Base-by-base conservation (phyloP, 2,888 invertebrate genomes). In the Apantesis nais region DNA sequence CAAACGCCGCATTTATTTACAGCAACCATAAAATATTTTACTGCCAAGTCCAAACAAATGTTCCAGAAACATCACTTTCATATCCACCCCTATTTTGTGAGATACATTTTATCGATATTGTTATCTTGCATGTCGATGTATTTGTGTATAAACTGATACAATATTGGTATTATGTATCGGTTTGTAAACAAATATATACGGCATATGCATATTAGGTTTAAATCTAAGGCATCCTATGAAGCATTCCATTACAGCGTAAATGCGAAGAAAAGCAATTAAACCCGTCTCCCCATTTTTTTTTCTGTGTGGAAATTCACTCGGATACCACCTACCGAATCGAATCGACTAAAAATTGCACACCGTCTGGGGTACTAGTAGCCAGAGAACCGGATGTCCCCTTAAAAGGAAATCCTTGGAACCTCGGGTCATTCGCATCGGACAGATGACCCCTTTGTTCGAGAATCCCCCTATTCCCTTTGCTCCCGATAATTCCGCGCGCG, bases 21-120 rank as follows among this genome's bases (percentile, higher is more conserved):
- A 72, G 62, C 68, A 68, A 73, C 44, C 78, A 75, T 82, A 81
- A 81, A 81, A 78, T 79, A 82, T 81, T 81, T 81, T 82, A 81
- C 74, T 79, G 73, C 75, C 64, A 72, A 72, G 74, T 73, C 74
- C 70, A 76, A 82, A 76, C 82, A 68, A 78, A 78, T 72, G 73
- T 70, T 78, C 71, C 66, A 64, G 71, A 68, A 76, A 81, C 76
- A 81, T 74, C 75, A 81, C 75, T 77, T 74, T 72, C 68, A 78
- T 78, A 70, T 58, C 68, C 73, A 70, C 79, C 77, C 79, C 75
- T 79, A 76, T 76, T 78, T 78, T 76, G 68, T 72, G 48, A 62
- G 72, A 75, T 70, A 76, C 74, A 72, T 71, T 79, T 81, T 81
- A 81, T 81, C 80, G 82, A 76, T 81, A 81, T 78, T 76, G 76